Conservation (phyloP, 2,888 invertebrate species). For the Drosophila pegasa region DNA sequence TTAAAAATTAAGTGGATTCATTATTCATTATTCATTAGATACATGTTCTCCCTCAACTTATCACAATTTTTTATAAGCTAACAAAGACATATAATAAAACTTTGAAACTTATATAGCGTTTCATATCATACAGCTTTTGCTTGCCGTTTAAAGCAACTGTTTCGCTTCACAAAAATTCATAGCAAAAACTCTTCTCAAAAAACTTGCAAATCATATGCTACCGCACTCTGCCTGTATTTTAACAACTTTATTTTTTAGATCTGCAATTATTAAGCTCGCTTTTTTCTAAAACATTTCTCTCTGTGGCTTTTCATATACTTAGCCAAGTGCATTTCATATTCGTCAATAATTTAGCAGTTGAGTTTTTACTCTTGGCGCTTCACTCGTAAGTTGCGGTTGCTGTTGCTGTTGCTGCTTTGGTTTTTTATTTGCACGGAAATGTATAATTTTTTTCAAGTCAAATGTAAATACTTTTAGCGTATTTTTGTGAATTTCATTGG, state of each 20-base stretch:
- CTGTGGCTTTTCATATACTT: not conserved
- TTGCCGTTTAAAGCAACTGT: not conserved
- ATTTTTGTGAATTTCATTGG: slow-evolving; percentile 77
- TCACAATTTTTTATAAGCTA: too few species aligned
- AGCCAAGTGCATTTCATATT: slow-evolving; percentile 61
- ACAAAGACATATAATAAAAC: too few species aligned
- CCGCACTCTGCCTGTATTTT: not conserved
- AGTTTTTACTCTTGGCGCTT: slow-evolving; percentile 28
- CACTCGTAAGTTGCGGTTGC: slow-evolving; percentile 27
- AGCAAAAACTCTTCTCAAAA: not conserved
- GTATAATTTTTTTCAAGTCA: slow-evolving; percentile 79
- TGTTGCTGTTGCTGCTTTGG: slow-evolving; percentile 38
- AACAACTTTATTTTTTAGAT: not conserved
- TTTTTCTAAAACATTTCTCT: not conserved
- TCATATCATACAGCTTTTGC: not conserved
- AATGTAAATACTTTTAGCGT: slow-evolving; percentile 82
- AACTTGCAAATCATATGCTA: not conserved
- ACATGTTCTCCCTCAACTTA: too few species aligned
- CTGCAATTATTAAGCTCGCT: not conserved
- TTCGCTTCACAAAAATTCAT: not conserved
- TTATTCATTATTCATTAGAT: too few species aligned
- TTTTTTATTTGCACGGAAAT: slow-evolving; percentile 82
- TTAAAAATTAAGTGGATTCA: too few species aligned
- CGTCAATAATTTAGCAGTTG: slow-evolving; percentile 44
- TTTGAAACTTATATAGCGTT: not conserved